Evolutionary conservation across 2,113 vertebrate species (phyloP).

Genomic region (Gymnogyps californianus): DNA sequence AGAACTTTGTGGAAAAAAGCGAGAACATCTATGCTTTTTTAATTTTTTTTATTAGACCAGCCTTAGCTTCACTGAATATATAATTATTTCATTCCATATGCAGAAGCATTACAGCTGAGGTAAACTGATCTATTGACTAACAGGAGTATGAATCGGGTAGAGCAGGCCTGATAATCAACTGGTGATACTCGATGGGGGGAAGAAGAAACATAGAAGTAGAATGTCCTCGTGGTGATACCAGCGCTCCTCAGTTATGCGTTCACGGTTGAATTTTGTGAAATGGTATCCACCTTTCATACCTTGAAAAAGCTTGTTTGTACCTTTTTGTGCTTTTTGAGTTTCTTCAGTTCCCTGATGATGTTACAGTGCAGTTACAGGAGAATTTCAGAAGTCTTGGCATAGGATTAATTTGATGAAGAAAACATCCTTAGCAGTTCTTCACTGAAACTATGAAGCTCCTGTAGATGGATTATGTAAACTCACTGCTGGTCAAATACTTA

Average conservation of each 20-base stretch:
- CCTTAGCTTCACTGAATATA: background rate
- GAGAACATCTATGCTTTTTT: background rate
- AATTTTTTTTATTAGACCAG: background rate
- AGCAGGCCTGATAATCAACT: background rate
- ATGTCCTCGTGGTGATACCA: background rate
- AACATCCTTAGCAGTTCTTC: background rate
- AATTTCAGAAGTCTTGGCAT: background rate
- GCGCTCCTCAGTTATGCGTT: accelerated
- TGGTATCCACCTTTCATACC: background rate
- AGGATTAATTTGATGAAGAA: background rate
- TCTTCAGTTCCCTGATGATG: background rate
- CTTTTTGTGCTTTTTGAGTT: background rate
- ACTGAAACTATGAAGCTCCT: background rate
- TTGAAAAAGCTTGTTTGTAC: background rate
- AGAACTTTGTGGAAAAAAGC: background rate
- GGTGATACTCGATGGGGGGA: accelerated
- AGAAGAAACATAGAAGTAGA: background rate
- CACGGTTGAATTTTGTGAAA: background rate
- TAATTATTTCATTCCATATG: background rate
- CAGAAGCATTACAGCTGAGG: background rate
- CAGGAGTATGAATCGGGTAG: background rate
- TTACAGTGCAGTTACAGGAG: background rate
- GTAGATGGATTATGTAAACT: background rate
- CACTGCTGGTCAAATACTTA: background rate
- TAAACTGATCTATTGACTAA: background rate